Conservation (phyloP, 2,888 invertebrate genomes). For the Drosophila siamana region DNA sequence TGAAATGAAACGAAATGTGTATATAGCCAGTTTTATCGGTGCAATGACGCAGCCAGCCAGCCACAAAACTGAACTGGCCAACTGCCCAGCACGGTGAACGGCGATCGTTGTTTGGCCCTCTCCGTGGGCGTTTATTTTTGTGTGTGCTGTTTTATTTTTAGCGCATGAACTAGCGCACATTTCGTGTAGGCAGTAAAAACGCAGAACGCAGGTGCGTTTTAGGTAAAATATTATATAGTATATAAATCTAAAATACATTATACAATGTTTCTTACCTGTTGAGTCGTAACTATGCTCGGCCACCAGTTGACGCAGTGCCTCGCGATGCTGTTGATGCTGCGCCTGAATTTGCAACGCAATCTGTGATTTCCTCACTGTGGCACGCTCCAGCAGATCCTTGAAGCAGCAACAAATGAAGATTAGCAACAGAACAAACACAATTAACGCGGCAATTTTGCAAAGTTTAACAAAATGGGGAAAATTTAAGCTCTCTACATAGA, state of each 20-base stretch:
- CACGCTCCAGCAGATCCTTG: slow-evolving; percentile 81
- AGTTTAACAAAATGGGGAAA: too few relatives aligned
- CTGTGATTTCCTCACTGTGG: slow-evolving; percentile 39
- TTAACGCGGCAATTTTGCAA: slow-evolving; percentile 59
- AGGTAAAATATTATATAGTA: background rate
- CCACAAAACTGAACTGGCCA: slow-evolving; percentile 45
- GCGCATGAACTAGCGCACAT: slow-evolving; percentile 74
- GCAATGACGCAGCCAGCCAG: slow-evolving; percentile 49
- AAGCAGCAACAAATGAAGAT: slow-evolving; percentile 62
- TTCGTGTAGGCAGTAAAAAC: slow-evolving; percentile 32
- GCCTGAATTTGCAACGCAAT: slow-evolving; percentile 23
- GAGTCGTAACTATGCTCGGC: slow-evolving; percentile 65
- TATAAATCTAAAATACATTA: background rate
- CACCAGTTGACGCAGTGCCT: slow-evolving; percentile 61
- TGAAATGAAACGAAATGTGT: background rate
- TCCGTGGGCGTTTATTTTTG: slow-evolving; percentile 73
- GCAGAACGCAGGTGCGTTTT: slow-evolving; percentile 45
- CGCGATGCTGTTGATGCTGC: slow-evolving; percentile 57
- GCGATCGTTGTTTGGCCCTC: slow-evolving; percentile 29
- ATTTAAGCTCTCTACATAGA: too few relatives aligned
- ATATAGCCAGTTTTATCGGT: slow-evolving; percentile 8
- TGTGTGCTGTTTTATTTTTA: slow-evolving; percentile 61
- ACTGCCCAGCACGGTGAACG: slow-evolving; percentile 48
- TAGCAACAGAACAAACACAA: slow-evolving; percentile 49
- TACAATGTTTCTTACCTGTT: slow-evolving; percentile 49